These are phyloP conservation scores for Tretioscincus oriximinensis DNA, from an alignment of 2,113 vertebrate species.

Conservation along the genomic window DNA sequence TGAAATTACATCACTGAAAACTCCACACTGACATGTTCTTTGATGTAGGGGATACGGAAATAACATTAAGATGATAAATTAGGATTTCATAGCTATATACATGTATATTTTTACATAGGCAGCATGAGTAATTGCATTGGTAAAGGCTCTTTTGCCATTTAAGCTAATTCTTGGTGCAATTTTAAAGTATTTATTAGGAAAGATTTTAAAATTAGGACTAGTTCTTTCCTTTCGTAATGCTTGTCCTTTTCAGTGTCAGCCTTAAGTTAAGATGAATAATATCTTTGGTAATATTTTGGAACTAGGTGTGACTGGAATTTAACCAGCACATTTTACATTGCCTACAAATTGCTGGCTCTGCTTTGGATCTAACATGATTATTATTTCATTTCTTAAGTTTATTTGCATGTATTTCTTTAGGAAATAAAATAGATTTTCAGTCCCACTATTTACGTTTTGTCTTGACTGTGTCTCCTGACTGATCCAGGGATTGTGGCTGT, in stretches of 20 bases:
- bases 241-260: conserved; percentile 51
- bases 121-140: conserved; percentile 62
- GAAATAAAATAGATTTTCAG: neutral
- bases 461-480: no score
- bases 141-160: conserved; percentile 62
- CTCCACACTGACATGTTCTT: conserved; percentile 73
- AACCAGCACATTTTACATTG: conserved; percentile 36
- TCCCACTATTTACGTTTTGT: neutral
- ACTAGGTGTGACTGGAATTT: conserved; percentile 50
- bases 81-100: conserved; percentile 58
- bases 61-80: conserved; percentile 76
- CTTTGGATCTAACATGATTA: conserved; percentile 50
- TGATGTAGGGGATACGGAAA: conserved; percentile 74
- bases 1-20: conserved; percentile 75
- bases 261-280: conserved; percentile 33
- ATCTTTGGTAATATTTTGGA: conserved; percentile 44
- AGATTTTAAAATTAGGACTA: conserved; percentile 65
- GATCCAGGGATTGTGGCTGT: no score
- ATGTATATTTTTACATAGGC: conserved; percentile 58
- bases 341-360: conserved; percentile 38
- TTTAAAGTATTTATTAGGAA: conserved; percentile 67
- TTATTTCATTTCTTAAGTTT: conserved; percentile 28
- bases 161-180: conserved; percentile 54
- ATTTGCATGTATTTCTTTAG: conserved; percentile 29
- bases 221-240: conserved; percentile 57